Percentiles rank a stretch among this genome's conserved stretches.
Evolutionary conservation across 2,888 invertebrate species (phyloP).

Genomic region (Melanophora roralis): DNA sequence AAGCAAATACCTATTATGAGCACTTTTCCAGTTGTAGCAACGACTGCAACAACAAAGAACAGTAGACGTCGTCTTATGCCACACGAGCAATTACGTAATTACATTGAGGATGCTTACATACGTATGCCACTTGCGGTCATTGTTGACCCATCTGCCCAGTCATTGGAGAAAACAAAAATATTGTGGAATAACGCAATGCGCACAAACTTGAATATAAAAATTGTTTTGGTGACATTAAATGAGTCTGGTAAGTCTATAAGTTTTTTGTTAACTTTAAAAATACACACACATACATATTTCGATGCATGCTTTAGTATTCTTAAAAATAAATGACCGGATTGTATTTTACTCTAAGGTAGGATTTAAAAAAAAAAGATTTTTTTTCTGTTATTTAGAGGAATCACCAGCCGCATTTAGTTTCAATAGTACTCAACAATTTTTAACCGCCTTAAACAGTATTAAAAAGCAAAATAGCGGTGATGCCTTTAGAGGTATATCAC

Average conservation of each 20-base stretch:
- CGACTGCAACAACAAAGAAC: constrained; percentile 32
- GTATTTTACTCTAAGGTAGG: too few relatives aligned
- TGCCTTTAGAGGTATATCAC: constrained; percentile 80
- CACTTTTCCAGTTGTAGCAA: constrained; percentile 23
- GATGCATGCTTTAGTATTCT: too few relatives aligned
- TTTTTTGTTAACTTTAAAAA: too few relatives aligned
- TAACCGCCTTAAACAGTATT: constrained; percentile 76
- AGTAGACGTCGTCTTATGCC: constrained; percentile 71
- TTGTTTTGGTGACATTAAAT: constrained; percentile 76
- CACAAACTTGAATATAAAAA: constrained; percentile 75
- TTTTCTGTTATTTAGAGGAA: too few relatives aligned
- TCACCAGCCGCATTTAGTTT: constrained; percentile 74
- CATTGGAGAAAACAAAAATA: constrained; percentile 74
- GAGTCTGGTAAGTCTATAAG: constrained; percentile 72
- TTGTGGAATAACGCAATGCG: constrained; percentile 75
- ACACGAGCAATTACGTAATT: constrained; percentile 76
- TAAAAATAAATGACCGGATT: too few relatives aligned
- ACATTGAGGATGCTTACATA: constrained; percentile 76
- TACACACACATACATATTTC: too few relatives aligned
- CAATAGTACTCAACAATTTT: constrained; percentile 75
- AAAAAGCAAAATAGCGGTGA: constrained; percentile 77
- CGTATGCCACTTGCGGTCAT: constrained; percentile 77
- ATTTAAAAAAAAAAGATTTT: too few relatives aligned
- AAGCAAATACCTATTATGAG: constrained; percentile 57
- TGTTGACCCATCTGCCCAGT: constrained; percentile 74